phyloP scores from a whole-genome alignment of 1,140 invertebrate genomes.

The Luehdorfia chinensis region DNA sequence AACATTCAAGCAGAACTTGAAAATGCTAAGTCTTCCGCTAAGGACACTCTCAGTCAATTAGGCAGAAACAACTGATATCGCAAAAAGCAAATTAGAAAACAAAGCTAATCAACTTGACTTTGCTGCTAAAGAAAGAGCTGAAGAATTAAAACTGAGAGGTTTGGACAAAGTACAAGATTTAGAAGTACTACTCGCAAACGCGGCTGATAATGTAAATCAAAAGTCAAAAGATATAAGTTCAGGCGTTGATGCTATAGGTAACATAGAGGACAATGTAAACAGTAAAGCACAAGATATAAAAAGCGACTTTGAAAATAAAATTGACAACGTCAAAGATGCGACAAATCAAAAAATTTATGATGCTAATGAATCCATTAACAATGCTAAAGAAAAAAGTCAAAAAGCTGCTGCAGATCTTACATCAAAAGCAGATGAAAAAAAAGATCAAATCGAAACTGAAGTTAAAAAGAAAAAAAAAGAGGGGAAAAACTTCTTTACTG shows the following conservation, averaged over 20 bases:
- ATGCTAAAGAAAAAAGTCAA: slow-evolving; percentile 40
- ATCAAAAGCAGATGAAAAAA: slow-evolving; percentile 35
- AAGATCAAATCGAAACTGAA: slow-evolving; percentile 42
- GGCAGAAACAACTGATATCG: slow-evolving; percentile 27
- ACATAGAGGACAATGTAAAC: slow-evolving; percentile 33
- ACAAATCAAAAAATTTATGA: slow-evolving; percentile 42
- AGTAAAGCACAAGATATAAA: slow-evolving; percentile 37
- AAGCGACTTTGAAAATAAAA: slow-evolving; percentile 30
- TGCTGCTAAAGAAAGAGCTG: slow-evolving; percentile 52
- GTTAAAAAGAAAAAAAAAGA: slow-evolving; percentile 64
- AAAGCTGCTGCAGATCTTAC: slow-evolving; percentile 29
- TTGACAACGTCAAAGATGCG: slow-evolving; percentile 34
- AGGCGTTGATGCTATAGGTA: slow-evolving; percentile 23
- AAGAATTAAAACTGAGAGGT: slow-evolving; percentile 43
- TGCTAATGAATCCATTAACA: slow-evolving; percentile 38
- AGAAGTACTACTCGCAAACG: slow-evolving; percentile 29
- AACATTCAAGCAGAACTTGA: slow-evolving; percentile 39
- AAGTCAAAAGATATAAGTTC: slow-evolving; percentile 31
- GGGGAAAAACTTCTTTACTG: slow-evolving; percentile 63
- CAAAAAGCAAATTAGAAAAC: slow-evolving; percentile 39
- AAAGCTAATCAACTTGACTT: slow-evolving; percentile 54
- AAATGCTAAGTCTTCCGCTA: slow-evolving; percentile 38
- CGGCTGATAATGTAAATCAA: slow-evolving; percentile 29
- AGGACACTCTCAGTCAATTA: slow-evolving; percentile 37
- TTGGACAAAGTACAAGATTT: slow-evolving; percentile 30